Evolutionary conservation across 2,888 invertebrate genomes (phyloP), one percentile per base, ranked within the genome.

Genomic region (Pterostichus madidus): DNA sequence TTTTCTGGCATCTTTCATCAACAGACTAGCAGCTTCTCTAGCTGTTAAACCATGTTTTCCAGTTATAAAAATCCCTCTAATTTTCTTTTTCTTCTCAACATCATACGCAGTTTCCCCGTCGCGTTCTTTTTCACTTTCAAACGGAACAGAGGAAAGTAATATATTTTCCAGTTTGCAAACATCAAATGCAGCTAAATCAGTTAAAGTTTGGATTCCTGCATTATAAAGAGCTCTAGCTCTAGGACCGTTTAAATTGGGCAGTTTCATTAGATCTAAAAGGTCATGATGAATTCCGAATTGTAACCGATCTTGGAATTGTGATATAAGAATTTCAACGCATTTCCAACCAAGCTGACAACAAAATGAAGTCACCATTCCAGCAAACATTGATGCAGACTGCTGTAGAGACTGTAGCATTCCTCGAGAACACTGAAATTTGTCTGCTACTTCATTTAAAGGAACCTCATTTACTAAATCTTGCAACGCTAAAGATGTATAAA

Each of bases 301-400:
- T 56, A 99, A 92, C 13, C 99, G 94, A 87, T 96, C 95, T 91
- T 99, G 98, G 89, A 99, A 99, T 90, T 98, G 97, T 0, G 95
- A 94, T 56, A 99, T 93, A 53, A 99, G 91, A 85, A 97, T 91
- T 89, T 98, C 96, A 87, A 99, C 92, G 88, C 95, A 96, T 85
- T 93, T 93, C 99, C 99, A 99, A 31, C 98, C 97, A 10, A 99
- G 91, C 79, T 97, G 95, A 84, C 93, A 94, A 89, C 98, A 98
- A 91, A 99, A 99, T n/a, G 96, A 94, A 2, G 98, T 97, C 0
- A 99, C 96, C 96, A 99, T 99, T 81, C 96, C 96, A 80, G 99
- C 98, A 92, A 98, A 99, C 46, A 98, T 97, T 46, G 99, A 95
- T 0, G 99, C 96, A 82, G 96, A 95, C 89, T 98, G 98, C 90